Base-by-base conservation (phyloP, 2,888 invertebrate species). In the Alviniconcha strummeri region DNA sequence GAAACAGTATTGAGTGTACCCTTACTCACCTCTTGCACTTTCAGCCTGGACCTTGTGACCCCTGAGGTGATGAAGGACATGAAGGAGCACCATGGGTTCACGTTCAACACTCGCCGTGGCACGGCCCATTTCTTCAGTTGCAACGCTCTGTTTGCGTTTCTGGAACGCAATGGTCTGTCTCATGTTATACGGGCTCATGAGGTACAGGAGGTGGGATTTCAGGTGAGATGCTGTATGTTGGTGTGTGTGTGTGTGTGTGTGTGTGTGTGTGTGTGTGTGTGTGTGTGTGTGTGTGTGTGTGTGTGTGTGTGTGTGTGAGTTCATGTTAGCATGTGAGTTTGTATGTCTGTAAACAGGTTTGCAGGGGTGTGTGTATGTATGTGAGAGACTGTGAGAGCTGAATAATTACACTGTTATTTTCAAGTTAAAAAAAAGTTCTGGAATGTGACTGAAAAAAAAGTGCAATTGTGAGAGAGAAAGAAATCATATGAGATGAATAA, bases 171-270 rank as follows among this genome's bases (percentile, higher is more conserved):
- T 93, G 95, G 95, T 79, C 94, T 96, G 69, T 95, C 96, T 5
- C 96, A 96, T 92, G 95, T 97, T 5, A 95, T 97, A 81, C 93
- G 96, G 79, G 97, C 96, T 54, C 96, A 97, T 90, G 96, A 97
- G 93, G 95, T 96, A 85, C 96, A 96, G 82, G 95, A 95, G 91
- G 95, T 95, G 85, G 96, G 96, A 4, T 96, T 96, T 92, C 95
- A 96, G 95, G 96, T 96, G 90, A 82, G 83, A 7, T 4, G 13
- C 7, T 17, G 15, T 9, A 55, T 9, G 7, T 15, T 36, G 0
- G 9, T 19, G 0, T 0, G 72, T 36, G 69, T 17, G 69, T 69
- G 69, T 13, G 69, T 13, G 13, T 13, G 69, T 13, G 69, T 6
- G 69, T 6, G 69, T 13, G 69, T 13, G 69, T 6, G n/a, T 69